Base-by-base conservation (phyloP, 1,140 invertebrate genomes). In the Himalopsyche phryganea region DNA sequence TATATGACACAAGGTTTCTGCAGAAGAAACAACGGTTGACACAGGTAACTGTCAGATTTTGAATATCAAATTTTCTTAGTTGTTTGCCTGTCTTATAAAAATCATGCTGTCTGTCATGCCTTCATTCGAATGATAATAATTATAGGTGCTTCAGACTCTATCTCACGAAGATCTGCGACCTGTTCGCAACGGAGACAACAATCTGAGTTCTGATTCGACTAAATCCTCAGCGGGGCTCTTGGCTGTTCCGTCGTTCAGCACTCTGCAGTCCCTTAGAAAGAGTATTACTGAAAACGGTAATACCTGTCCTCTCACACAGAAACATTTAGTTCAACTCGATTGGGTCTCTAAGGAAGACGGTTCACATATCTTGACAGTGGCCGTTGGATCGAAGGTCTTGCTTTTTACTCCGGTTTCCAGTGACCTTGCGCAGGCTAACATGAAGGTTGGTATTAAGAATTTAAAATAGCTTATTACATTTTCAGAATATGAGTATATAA, bases 341-440 rank as follows among this genome's bases (percentile, higher is more conserved):
- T 99, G 97, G 97, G 96, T 98, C 2, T 98, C 96, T 0, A 96
- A 96, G 63, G 96, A 99, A 71, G 96, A 99, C 75, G 97, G 97
- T 1, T 95, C 94, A 0, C 96, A 99, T 75, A 94, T 99, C 65
- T 75, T 99, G 6, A 98, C 97, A 0, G 94, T 98, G 0, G 95
- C 90, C 0, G 92, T 98, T 44, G 95, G 95, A 1, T 94, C 93
- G 46, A 94, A 97, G 72, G 87, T 93, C 2, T 80, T 93, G 70
- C 68, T 92, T 0, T 92, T 92, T 51, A 92, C 91, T 0, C 87
- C 90, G 0, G 87, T 93, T 0, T 92, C 90, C 14, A 92, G 89
- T 51, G 91, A 94, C 73, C 79, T 94, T n/a, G 91, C 91, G 7
- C 90, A 94, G 73, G 90, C 90, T 0, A 92, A 92, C 68, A 86